Percentiles rank a stretch among this genome's conserved stretches.
Evolutionary conservation across 2,113 vertebrate genomes (phyloP).

Genomic region (Neodontobutis hainanensis): DNA sequence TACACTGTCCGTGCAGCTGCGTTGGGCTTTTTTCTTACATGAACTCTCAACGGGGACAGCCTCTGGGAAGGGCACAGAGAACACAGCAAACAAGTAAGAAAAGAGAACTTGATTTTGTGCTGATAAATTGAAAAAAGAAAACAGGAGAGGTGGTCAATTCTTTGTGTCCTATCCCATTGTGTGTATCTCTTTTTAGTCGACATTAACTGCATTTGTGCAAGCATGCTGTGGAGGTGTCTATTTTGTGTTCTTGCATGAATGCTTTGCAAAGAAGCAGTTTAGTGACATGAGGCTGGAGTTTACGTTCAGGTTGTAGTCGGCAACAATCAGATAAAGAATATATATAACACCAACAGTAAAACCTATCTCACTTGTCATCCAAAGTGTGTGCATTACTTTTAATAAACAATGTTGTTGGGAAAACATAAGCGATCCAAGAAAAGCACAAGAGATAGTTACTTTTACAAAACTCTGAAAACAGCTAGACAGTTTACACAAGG

Average conservation of each 20-base stretch:
- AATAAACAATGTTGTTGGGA: too few relatives aligned
- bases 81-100: slow-evolving; percentile 4
- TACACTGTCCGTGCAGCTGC: slow-evolving; percentile 54
- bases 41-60: slow-evolving; percentile 47
- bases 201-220: slow-evolving; percentile 54
- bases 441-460: too few relatives aligned
- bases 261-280: slow-evolving; percentile 57
- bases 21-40: slow-evolving; percentile 51
- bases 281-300: slow-evolving; percentile 67
- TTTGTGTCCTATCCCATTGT: slow-evolving; percentile 47
- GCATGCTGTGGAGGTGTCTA: slow-evolving; percentile 71
- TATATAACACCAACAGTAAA: too few relatives aligned
- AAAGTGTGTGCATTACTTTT: too few relatives aligned
- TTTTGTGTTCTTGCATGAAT: slow-evolving; percentile 79
- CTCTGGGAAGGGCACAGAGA: slow-evolving; percentile 54
- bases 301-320: background rate
- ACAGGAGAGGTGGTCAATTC: slow-evolving; percentile 30
- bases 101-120: slow-evolving; percentile 15
- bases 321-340: background rate
- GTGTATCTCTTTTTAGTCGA: slow-evolving; percentile 47
- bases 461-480: too few relatives aligned
- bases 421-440: too few relatives aligned
- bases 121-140: slow-evolving; percentile 18
- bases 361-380: too few relatives aligned
- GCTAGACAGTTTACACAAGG: too few relatives aligned